These are phyloP conservation scores for Stenodema calcarata DNA, from an alignment of 2,888 invertebrate genomes.

Conservation along the genomic window DNA sequence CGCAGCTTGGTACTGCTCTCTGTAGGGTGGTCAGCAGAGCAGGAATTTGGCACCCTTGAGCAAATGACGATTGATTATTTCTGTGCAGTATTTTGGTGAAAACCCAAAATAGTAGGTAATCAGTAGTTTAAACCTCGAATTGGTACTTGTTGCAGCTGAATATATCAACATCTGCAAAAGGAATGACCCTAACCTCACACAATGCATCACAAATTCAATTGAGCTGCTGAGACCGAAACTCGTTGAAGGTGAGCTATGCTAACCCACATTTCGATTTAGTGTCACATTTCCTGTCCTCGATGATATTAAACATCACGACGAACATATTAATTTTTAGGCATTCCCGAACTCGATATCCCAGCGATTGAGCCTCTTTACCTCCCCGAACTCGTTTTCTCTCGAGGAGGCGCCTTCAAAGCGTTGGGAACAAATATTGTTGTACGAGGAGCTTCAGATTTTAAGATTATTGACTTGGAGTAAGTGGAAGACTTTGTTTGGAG, in stretches of 20 bases:
- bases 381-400: constrained; percentile 68
- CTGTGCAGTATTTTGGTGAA: too few relatives aligned
- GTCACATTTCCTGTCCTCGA: neutral
- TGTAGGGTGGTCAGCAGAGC: too few relatives aligned
- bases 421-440: constrained; percentile 68
- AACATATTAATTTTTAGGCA: constrained; percentile 58
- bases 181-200: constrained; percentile 60
- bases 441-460: constrained; percentile 70
- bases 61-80: constrained; percentile 53
- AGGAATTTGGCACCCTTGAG: too few relatives aligned
- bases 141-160: constrained; percentile 55
- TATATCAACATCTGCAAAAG: constrained; percentile 56
- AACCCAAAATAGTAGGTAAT: neutral
- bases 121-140: neutral
- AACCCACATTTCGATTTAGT: too few relatives aligned
- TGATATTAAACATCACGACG: neutral
- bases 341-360: constrained; percentile 73
- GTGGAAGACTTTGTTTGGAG: neutral
- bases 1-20: too few relatives aligned
- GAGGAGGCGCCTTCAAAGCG: constrained; percentile 63
- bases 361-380: constrained; percentile 69
- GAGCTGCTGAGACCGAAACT: constrained; percentile 69
- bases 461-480: constrained; percentile 67
- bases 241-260: constrained; percentile 62
- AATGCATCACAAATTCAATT: constrained; percentile 67